phyloP scores from a whole-genome alignment of 1,140 invertebrate genomes.

The Habropoda laboriosa region DNA sequence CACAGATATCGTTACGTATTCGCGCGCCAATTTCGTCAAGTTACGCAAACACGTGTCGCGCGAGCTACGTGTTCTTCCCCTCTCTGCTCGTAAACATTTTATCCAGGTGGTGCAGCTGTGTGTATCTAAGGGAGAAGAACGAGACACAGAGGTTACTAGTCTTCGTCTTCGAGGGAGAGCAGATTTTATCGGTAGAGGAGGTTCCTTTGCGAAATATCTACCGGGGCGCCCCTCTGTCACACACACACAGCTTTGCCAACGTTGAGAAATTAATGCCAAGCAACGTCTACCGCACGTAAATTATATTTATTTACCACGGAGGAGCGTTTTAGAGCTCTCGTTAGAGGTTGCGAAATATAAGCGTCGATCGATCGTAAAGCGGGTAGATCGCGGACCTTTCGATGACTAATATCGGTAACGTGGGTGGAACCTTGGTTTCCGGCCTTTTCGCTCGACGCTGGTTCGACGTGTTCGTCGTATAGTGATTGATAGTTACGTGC shows the following conservation, averaged over 20 bases:
- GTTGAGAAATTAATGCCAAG: constrained; percentile 1
- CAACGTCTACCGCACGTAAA: neutral
- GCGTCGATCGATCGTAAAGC: neutral
- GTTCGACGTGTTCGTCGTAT: neutral
- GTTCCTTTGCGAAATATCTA: constrained; percentile 30
- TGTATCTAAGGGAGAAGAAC: neutral
- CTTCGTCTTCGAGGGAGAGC: neutral
- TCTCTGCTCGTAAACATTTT: constrained; percentile 47
- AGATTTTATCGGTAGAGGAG: constrained; percentile 24
- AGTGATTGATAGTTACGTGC: constrained; percentile 18
- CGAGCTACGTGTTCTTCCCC: neutral
- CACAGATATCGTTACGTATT: constrained; percentile 50
- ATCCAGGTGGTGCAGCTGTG: constrained; percentile 35
- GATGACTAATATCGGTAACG: neutral
- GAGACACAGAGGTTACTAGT: no score
- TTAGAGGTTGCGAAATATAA: no score
- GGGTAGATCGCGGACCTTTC: neutral
- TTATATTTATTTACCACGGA: neutral
- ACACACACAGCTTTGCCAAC: no score
- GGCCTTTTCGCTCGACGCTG: neutral
- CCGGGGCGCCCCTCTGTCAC: no score
- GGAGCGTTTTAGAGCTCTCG: neutral
- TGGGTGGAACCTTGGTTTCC: neutral
- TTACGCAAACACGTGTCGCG: constrained; percentile 40
- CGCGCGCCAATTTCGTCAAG: constrained; percentile 42